Base-by-base conservation (phyloP, 2,113 vertebrate genomes). In the Saccopteryx leptura region DNA sequence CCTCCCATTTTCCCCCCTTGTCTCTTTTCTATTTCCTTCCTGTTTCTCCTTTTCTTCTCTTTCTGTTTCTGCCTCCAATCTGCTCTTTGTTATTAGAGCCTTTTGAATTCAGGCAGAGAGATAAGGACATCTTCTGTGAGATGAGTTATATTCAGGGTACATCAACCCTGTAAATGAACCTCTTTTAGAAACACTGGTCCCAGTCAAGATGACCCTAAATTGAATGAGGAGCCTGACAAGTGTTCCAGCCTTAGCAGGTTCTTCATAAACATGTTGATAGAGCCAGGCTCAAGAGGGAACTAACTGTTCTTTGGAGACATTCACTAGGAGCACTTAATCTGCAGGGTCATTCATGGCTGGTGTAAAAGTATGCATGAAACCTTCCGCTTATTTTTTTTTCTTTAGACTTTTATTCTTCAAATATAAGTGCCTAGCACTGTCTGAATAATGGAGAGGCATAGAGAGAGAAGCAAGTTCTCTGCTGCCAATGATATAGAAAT, bases 231-330 rank as follows among this genome's bases (percentile, higher is more conserved):
- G 61, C 46, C 31, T 86, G 39, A 58, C 24, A 74, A 83, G 21
- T 95, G 69, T 58, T 52, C 46, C n/a, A 93, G 52, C 52, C 26
- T 96, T 46, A 23, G 82, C 50, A 63, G 15, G 48, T 85, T 89
- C 93, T 97, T 89, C 18, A 93, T 91, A 90, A 94, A 91, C n/a
- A 85, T 79, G 87, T 96, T 94, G 74, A 86, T 31, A 81, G 74
- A 93, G 15, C 66, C 80, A 97, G n/a, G 26, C 69, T 93, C 50
- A 88, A 82, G 63, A 91, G 91, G 90, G 60, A 80, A 84, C 28
- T 60, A 56, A 28, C 23, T 90, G 54, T 94, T 87, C 66, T 93
- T 93, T 90, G 72, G 91, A 92, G 71, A 69, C 18, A 95, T 95
- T 39, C 68, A 92, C 87, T 93, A 66, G n/a, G 48, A 96, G 18